Evolutionary conservation across 2,797 vertebrate species (phyloP), one percentile per base, ranked within the genome.

Genomic region (Neosilurus mollespiculum): DNA sequence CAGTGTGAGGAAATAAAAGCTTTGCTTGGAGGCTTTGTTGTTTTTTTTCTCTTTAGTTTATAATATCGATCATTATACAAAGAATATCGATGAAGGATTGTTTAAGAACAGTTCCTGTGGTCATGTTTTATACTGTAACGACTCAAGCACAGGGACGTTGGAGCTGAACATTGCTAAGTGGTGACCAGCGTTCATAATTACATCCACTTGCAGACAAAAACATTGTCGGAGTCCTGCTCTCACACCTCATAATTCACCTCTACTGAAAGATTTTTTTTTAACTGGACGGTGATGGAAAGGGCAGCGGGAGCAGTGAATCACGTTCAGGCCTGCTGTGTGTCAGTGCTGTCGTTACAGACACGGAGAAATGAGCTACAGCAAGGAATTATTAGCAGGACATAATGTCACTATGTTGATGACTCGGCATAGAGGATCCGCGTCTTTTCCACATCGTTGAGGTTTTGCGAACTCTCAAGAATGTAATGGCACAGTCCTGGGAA

Each of bases 241-340:
- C 92, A 88, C 91, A 92, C 89, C 91, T 91, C 90, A 91, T 92
- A 81, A 91, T 89, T 91, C 92, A 90, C 87, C 89, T 88, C 80
- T 82, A 88, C 86, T 87, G 87, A 91, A 91, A 92, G 89, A 79
- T 85, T 91, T 89, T 88, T 90, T 92, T 26, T 26, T 0, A 11
- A 7, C 66, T 89, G 90, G 88, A 86, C 86, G 73, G 84, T 86
- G 72, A 87, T 91, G 91, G 91, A 93, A 93, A 93, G 85, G 88
- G 89, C 87, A 92, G 90, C 85, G 81, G 78, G 62, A 89, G 90
- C 87, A 75, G 88, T 90, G 89, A 88, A 89, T 89, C 84, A 81
- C 80, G 88, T 80, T 88, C 85, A 82, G 86, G 51, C 86, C 90
- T 91, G 90, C 87, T 81, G 77, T 84, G 87, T 83, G 86, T 90